A percentile compares a stretch with the other conserved stretches of the same genome.
Conservation (phyloP, 30 jellyfish, hydroid and myxozoan genomes). For the Nemopilema nomurai region DNA sequence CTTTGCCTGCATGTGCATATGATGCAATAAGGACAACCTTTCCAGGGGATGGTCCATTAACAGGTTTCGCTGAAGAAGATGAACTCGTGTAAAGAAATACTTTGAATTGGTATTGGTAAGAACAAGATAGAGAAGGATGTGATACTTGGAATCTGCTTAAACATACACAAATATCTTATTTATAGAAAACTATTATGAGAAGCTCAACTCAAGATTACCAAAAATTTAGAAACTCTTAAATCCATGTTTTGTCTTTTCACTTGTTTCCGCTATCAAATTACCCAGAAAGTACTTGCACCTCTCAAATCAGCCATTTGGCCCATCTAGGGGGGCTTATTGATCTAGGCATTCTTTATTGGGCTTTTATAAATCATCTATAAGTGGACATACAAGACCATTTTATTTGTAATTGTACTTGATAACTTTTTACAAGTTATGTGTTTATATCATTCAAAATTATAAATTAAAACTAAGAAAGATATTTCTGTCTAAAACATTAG, state of each 20-base stretch:
- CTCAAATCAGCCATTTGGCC: neutral
- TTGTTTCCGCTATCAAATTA: neutral
- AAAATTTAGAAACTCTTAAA: neutral
- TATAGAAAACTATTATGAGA: neutral
- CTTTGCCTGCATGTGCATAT: conserved; percentile 46
- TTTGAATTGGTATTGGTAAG: conserved; percentile 5
- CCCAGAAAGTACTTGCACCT: neutral
- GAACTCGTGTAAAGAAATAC: conserved; percentile 4
- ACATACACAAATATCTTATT: conserved; percentile 2
- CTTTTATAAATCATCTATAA: neutral
- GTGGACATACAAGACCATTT: neutral
- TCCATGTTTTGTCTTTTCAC: neutral
- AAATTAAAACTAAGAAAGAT: neutral
- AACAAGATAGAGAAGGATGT: conserved; percentile 1
- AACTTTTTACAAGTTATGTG: neutral
- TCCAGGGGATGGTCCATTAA: conserved; percentile 10
- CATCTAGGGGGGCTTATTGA: neutral
- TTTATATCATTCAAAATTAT: neutral
- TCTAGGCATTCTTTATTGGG: neutral
- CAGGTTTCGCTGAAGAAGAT: conserved; percentile 31
- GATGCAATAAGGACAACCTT: conserved; percentile 14
- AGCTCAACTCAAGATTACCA: neutral
- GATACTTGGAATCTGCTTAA: conserved; percentile 9
- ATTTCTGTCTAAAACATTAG: neutral
- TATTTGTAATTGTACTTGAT: neutral